Percentiles rank a stretch among this genome's conserved stretches.
phyloP scores from a whole-genome alignment of 64 coral and sea anemone genomes.

The Astreopora myriophthalma region DNA sequence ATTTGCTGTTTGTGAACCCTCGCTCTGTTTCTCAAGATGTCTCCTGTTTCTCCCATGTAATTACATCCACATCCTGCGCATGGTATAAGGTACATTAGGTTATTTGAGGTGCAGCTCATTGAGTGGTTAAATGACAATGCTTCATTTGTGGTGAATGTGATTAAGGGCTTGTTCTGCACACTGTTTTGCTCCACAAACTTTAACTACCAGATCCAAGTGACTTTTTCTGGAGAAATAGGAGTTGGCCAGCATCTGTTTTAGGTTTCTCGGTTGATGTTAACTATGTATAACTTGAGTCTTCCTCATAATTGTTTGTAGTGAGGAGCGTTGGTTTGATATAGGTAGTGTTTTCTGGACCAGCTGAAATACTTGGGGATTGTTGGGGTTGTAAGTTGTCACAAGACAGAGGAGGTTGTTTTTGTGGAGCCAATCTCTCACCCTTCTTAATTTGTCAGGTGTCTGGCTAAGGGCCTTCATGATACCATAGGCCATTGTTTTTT shows the following conservation, averaged over 20 bases:
- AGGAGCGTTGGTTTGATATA: neutral
- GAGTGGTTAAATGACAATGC: neutral
- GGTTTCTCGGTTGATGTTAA: slow-evolving; percentile 22
- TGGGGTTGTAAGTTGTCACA: neutral
- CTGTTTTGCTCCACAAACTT: neutral
- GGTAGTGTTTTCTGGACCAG: neutral
- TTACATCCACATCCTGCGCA: neutral
- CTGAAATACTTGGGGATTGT: neutral
- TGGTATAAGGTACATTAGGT: neutral
- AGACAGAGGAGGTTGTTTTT: neutral
- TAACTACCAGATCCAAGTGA: too few species aligned
- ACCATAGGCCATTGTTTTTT: neutral
- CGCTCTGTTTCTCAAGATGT: neutral
- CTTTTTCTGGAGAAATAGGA: neutral
- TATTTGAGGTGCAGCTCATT: neutral
- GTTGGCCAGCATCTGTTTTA: slow-evolving; percentile 7
- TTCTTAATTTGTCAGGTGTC: neutral
- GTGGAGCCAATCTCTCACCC: neutral
- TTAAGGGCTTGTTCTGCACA: neutral
- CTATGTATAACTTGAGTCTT: slow-evolving; percentile 14
- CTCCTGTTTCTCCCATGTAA: too few species aligned
- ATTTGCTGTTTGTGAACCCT: too few species aligned
- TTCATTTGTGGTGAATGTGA: neutral
- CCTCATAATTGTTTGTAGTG: neutral
- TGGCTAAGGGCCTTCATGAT: neutral